phyloP scores from a whole-genome alignment of 2,113 vertebrate species.

The Aviceda subcristata region DNA sequence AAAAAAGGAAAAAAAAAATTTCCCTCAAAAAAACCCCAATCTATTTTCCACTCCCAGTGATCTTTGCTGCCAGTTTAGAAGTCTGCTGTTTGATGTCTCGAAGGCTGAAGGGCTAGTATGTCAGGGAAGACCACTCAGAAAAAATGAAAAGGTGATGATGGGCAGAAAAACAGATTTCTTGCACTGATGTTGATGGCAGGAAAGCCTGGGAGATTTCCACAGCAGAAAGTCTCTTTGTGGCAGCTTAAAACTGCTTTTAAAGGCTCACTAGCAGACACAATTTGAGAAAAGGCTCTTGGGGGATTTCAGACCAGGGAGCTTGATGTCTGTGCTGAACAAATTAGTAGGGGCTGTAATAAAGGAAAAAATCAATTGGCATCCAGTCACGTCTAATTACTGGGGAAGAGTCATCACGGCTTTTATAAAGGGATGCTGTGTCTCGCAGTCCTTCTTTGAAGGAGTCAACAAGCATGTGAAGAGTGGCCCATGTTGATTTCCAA shows the following conservation, averaged over 20 bases:
- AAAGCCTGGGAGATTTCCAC: background rate
- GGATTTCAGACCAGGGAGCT: background rate
- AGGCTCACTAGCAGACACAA: background rate
- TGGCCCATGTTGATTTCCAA: background rate
- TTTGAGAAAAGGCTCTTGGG: background rate
- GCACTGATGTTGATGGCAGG: background rate
- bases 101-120: background rate
- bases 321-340: background rate
- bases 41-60: background rate
- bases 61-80: background rate
- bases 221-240: background rate
- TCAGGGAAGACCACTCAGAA: background rate
- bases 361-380: background rate
- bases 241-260: background rate
- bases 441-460: background rate
- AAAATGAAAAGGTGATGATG: background rate
- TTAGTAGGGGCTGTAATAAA: background rate
- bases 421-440: background rate
- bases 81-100: background rate
- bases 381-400: background rate
- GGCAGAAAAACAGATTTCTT: background rate
- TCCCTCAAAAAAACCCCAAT: background rate
- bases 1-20: background rate
- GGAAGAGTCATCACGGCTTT: background rate
- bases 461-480: background rate